Base-by-base conservation (phyloP, 2,888 invertebrate genomes). In the Rotaria socialis region DNA sequence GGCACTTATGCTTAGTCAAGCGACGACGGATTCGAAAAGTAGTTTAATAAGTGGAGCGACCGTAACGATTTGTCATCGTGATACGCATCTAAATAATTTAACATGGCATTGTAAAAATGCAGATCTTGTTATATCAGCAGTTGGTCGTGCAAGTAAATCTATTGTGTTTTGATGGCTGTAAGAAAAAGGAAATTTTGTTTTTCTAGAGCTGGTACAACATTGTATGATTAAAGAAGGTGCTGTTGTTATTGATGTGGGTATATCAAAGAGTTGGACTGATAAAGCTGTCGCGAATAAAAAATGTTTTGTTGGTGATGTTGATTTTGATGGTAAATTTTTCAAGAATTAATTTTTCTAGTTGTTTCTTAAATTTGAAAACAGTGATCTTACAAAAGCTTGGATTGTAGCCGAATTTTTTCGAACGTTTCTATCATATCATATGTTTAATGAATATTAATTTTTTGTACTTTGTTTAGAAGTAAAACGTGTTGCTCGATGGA, bases 241-340 rank as follows among this genome's bases (percentile, higher is more conserved):
- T n/a, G 94, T 98, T 24, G 97, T 99, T 74, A 97, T 99, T 89
- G 99, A 99, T 91, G 99, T 98, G 91, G 99, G 99, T 84, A 99
- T 99, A 89, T 97, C 67, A 16, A 50, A 52, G 8, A 50, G 50
- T 52, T 50, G 96, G 92, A 93, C 95, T 8, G 94, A 96, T 89
- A 93, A 94, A 92, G 43, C n/a, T 22, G n/a, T 14, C 22, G 52
- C 11, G 27, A 74, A 47, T 14, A 85, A 75, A 27, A 50, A 52
- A 22, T 55, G 35, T 56, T 85, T 86, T 27, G 85, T 85, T 43
- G 86, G 86, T 50, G 86, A 86, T 74, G 86, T 86, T 52, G 86
- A 86, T 58, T 86, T 67, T 41, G 85, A 86, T 74, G 85, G 80
- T 85, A 19, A 41, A 8, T 27, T 27, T 60, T 27, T 19, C 0